Evolutionary conservation across 2,797 vertebrate genomes (phyloP).

Genomic region (Pelobates cultripes): DNA sequence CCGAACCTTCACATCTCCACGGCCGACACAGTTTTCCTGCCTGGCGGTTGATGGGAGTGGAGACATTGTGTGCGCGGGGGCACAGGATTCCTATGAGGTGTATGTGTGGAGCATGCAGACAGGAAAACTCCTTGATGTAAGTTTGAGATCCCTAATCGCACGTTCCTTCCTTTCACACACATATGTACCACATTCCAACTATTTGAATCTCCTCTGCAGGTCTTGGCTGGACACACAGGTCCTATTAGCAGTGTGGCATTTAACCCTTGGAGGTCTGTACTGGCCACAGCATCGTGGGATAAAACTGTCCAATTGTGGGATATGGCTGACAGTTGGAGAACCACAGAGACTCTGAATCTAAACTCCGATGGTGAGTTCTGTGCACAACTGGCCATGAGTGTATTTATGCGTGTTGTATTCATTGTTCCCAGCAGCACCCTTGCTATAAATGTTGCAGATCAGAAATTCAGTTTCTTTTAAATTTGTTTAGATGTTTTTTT

Average conservation of each 20-base stretch:
- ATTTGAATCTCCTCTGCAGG: conserved; percentile 65
- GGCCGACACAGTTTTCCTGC: conserved; percentile 89
- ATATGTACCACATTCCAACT: background rate
- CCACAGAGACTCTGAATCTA: conserved; percentile 85
- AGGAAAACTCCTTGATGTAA: conserved; percentile 90
- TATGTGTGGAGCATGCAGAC: conserved; percentile 98
- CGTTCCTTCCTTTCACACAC: no score
- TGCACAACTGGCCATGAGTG: no score
- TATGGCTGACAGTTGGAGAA: conserved; percentile 95
- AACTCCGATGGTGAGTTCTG: conserved; percentile 83
- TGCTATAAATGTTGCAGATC: no score
- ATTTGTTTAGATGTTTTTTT: no score
- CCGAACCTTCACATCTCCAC: conserved; percentile 91
- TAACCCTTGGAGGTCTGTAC: conserved; percentile 84
- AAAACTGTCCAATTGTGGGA: conserved; percentile 91
- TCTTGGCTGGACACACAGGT: conserved; percentile 90
- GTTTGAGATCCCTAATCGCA: conserved; percentile 16
- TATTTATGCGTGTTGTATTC: no score
- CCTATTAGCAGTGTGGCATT: conserved; percentile 90
- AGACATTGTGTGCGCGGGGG: conserved; percentile 90
- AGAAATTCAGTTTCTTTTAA: no score
- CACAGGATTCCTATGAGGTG: conserved; percentile 94
- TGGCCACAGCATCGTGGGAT: conserved; percentile 95
- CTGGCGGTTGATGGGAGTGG: conserved; percentile 89
- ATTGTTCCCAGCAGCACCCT: no score